A percentile compares a stretch with the other conserved stretches of the same genome.
Conservation (phyloP, 2,797 vertebrate genomes). For the Epinephelus coioides region DNA sequence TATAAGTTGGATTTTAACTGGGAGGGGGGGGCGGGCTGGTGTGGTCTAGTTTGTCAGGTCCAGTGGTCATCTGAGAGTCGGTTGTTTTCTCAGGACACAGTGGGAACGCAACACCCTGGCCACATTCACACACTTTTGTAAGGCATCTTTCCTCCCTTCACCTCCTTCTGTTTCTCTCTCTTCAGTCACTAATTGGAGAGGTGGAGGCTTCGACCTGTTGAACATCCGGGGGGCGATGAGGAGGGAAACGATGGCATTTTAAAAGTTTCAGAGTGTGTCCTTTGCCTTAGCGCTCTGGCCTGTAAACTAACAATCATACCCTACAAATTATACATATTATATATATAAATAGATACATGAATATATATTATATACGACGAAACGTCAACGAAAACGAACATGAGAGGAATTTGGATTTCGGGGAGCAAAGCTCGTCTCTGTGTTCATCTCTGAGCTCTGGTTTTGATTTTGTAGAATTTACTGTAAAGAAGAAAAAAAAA, state of each 20-base stretch:
- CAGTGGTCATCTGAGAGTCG: slow-evolving; percentile 45
- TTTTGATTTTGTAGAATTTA: slow-evolving; percentile 85
- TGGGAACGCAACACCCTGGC: slow-evolving; percentile 39
- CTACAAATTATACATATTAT: slow-evolving; percentile 82
- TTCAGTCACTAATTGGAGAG: slow-evolving; percentile 18
- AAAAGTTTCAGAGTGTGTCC: slow-evolving; percentile 73
- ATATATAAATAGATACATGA: slow-evolving; percentile 76
- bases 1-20: slow-evolving; percentile 27
- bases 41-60: slow-evolving; percentile 42
- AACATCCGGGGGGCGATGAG: background rate
- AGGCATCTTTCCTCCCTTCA: slow-evolving; percentile 46
- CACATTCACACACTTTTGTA: slow-evolving; percentile 45
- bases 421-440: slow-evolving; percentile 70
- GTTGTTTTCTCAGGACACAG: slow-evolving; percentile 64
- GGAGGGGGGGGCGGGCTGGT: slow-evolving; percentile 1
- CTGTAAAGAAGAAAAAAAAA: slow-evolving; percentile 79
- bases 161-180: slow-evolving; percentile 38
- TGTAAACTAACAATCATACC: slow-evolving; percentile 77
- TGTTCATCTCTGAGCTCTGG: slow-evolving; percentile 80
- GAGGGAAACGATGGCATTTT: slow-evolving; percentile 51
- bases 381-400: slow-evolving; percentile 63
- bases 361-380: slow-evolving; percentile 81
- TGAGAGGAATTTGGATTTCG: slow-evolving; percentile 68
- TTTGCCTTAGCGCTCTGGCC: slow-evolving; percentile 87
- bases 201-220: background rate